Conservation (phyloP, 1,140 invertebrate species). For the Lordiphosa mommai region DNA sequence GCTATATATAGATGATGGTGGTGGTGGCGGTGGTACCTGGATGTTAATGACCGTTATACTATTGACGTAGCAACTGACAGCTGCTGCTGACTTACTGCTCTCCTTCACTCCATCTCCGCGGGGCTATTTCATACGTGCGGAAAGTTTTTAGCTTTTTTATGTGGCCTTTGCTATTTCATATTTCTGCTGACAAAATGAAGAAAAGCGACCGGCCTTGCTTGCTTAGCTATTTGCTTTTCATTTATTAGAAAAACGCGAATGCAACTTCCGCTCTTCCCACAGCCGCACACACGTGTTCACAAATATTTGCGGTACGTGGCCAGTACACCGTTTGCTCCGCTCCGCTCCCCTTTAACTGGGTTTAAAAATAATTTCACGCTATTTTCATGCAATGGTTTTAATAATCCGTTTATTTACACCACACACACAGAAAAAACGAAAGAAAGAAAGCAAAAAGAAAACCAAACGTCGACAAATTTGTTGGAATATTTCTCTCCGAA, state of each 20-base stretch:
- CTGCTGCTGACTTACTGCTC: no score
- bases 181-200: conserved; percentile 39
- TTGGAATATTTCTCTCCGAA: conserved; percentile 12
- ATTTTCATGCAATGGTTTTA: conserved; percentile 54
- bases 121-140: conserved; percentile 30
- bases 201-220: conserved; percentile 3
- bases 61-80: no score
- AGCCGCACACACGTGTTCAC: conserved; percentile 58
- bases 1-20: no score
- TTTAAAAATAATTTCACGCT: conserved; percentile 20
- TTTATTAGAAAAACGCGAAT: conserved; percentile 67
- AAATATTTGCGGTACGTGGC: conserved; percentile 74
- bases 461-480: conserved; percentile 41
- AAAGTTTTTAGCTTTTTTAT: conserved; percentile 62
- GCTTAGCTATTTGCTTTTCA: conserved; percentile 68
- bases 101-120: no score
- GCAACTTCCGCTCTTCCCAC: conserved; percentile 21
- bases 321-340: conserved; percentile 43
- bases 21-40: no score
- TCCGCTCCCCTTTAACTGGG: conserved; percentile 1
- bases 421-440: conserved; percentile 6
- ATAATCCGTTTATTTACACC: conserved; percentile 51
- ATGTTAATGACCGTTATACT: no score
- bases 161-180: conserved; percentile 42
- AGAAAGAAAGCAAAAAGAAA: conserved; percentile 30